Evolutionary conservation across 1,140 invertebrate species (phyloP).

Genomic region (Lucilia sericata): DNA sequence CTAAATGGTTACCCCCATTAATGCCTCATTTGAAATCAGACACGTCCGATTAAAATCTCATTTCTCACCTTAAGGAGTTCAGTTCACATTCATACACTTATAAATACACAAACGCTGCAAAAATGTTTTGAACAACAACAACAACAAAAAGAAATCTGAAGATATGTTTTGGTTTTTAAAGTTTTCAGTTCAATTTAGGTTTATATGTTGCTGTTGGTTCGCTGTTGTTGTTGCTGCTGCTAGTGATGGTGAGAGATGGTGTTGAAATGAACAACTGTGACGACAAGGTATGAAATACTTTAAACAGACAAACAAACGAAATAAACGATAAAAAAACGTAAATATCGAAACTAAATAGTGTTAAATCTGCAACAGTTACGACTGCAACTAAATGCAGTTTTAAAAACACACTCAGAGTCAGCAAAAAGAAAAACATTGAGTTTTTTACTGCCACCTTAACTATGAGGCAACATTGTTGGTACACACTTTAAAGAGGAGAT

Average conservation of each 20-base stretch:
- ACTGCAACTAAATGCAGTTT: slow-evolving; percentile 15
- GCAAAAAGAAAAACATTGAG: not conserved
- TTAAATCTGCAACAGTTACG: not conserved
- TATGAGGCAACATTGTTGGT: slow-evolving; percentile 3
- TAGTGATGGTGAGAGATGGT: not conserved
- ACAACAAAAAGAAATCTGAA: not conserved
- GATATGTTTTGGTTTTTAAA: not conserved
- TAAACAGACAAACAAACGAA: not conserved
- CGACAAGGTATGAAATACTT: slow-evolving; percentile 20
- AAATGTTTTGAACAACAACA: slow-evolving; percentile 46
- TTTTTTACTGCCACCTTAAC: not conserved
- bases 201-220: no score
- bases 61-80: slow-evolving; percentile 66
- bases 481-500: not conserved
- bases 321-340: not conserved
- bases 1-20: slow-evolving; percentile 63
- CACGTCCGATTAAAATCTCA: slow-evolving; percentile 69
- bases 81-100: slow-evolving; percentile 39
- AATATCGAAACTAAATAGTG: slow-evolving; percentile 20
- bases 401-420: not conserved
- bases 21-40: slow-evolving; percentile 68
- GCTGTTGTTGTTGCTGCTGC: not conserved
- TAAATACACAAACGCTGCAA: slow-evolving; percentile 44
- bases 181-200: not conserved
- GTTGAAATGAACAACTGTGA: slow-evolving; percentile 26